These are phyloP conservation scores for Polypedilum vanderplanki DNA, from an alignment of 1,140 invertebrate genomes.

Conservation along the genomic window DNA sequence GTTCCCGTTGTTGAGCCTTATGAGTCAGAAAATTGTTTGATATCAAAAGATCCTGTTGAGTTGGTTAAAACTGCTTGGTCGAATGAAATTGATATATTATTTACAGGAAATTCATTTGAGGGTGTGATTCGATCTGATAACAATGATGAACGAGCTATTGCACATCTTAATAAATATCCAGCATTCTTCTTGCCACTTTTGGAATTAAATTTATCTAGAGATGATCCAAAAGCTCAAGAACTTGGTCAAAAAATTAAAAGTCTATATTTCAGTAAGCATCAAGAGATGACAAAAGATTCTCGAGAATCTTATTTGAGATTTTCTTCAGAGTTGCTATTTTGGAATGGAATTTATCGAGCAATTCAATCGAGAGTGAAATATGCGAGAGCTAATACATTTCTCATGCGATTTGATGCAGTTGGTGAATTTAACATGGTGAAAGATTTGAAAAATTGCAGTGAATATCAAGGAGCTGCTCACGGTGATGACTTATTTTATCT, in stretches of 20 bases:
- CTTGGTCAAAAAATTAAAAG: constrained; percentile 33
- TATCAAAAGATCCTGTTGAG: constrained; percentile 34
- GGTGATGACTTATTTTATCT: constrained; percentile 58
- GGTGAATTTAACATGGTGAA: constrained; percentile 41
- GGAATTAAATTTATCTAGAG: constrained; percentile 38
- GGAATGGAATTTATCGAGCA: constrained; percentile 43
- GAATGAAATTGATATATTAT: constrained; percentile 44
- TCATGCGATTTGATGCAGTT: constrained; percentile 46
- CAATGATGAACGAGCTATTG: constrained; percentile 34
- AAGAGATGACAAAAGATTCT: constrained; percentile 32
- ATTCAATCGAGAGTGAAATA: constrained; percentile 37
- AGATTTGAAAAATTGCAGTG: not conserved
- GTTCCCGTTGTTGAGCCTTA: constrained; percentile 40
- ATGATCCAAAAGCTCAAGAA: constrained; percentile 37
- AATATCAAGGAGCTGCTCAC: constrained; percentile 49
- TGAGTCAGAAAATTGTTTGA: constrained; percentile 36
- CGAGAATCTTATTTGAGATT: constrained; percentile 32
- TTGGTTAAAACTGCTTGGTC: constrained; percentile 38
- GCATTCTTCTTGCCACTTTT: constrained; percentile 33
- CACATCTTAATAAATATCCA: constrained; percentile 33
- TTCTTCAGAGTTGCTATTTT: constrained; percentile 43
- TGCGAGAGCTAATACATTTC: constrained; percentile 41
- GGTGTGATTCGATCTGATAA: constrained; percentile 38
- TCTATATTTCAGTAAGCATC: constrained; percentile 37
- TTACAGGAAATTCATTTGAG: constrained; percentile 44